phyloP scores from a whole-genome alignment of 1,140 invertebrate genomes.

The Drosophila orosa region DNA sequence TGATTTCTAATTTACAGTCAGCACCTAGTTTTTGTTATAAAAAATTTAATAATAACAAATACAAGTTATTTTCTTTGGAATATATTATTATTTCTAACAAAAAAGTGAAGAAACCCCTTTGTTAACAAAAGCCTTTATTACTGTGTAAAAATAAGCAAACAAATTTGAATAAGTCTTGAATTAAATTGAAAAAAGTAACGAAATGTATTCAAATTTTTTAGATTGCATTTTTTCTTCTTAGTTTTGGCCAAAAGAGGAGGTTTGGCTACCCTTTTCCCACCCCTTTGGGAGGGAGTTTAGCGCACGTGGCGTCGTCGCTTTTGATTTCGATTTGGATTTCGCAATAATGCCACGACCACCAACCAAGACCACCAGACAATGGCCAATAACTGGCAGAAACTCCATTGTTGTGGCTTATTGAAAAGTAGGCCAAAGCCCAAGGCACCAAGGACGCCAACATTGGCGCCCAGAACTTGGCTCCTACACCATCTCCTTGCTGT shows the following conservation, averaged over 20 bases:
- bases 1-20: no score
- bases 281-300: neutral
- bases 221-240: neutral
- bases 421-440: conserved; percentile 58
- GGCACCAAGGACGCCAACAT: conserved; percentile 51
- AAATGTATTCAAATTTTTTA: conserved; percentile 14
- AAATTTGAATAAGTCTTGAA: neutral
- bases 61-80: neutral
- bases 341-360: conserved; percentile 23
- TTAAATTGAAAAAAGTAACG: neutral
- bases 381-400: conserved; percentile 49
- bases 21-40: no score
- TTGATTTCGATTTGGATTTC: conserved; percentile 42
- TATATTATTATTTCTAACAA: neutral
- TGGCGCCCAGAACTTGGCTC: conserved; percentile 25
- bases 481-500: conserved; percentile 10
- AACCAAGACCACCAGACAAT: conserved; percentile 36
- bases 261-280: neutral
- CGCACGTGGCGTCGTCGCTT: conserved; percentile 35
- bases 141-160: conserved; percentile 6
- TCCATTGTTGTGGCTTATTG: conserved; percentile 49
- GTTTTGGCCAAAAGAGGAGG: neutral
- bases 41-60: neutral
- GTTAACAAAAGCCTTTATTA: neutral
- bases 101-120: no score